These are phyloP conservation scores for Idaea biselata DNA, from an alignment of 2,888 invertebrate species.

Conservation along the genomic window DNA sequence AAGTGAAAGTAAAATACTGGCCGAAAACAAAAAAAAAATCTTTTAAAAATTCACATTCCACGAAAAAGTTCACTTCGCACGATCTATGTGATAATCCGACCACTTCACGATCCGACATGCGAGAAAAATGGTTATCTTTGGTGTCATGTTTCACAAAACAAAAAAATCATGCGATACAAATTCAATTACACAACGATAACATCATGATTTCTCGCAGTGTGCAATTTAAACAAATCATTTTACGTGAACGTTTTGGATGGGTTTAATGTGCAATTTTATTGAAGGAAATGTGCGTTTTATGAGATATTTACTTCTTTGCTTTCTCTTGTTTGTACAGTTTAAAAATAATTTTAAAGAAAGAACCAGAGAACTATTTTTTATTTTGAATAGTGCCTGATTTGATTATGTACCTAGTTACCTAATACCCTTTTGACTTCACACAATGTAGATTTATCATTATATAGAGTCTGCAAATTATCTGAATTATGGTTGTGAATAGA, in stretches of 20 bases:
- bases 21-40: constrained; percentile 25
- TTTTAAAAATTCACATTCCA: constrained; percentile 50
- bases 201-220: not conserved
- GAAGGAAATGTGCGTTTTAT: not conserved
- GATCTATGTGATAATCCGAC: constrained; percentile 55
- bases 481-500: not conserved
- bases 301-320: not conserved
- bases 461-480: not conserved
- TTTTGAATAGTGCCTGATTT: not conserved
- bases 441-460: too few species aligned
- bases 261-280: not conserved
- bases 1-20: constrained; percentile 55
- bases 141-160: not conserved
- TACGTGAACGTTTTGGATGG: not conserved
- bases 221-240: not conserved
- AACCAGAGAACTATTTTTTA: not conserved
- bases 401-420: not conserved
- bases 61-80: constrained; percentile 55
- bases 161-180: not conserved
- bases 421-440: not conserved
- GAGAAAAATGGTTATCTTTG: constrained; percentile 47
- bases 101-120: constrained; percentile 49
- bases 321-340: not conserved
- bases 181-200: not conserved
- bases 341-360: not conserved